These are phyloP conservation scores for Steinernema scapterisci DNA, from an alignment of 2,888 invertebrate species.

Conservation along the genomic window DNA sequence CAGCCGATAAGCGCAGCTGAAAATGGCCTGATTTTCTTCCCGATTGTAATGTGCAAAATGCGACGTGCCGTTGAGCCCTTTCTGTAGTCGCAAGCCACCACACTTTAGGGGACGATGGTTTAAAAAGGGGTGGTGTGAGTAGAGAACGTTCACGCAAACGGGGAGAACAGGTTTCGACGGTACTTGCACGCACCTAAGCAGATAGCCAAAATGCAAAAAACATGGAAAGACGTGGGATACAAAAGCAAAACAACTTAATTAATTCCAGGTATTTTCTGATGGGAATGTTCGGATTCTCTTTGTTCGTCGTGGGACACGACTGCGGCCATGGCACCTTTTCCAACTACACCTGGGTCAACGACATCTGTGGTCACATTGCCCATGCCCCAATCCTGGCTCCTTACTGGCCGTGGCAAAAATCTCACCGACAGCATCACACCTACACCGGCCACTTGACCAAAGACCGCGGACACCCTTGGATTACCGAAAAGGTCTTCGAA, in stretches of 20 bases:
- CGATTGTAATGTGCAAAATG: neutral
- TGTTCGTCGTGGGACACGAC: constrained; percentile 61
- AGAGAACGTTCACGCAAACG: no score
- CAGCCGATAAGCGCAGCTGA: neutral
- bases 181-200: no score
- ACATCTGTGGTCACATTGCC: constrained; percentile 57
- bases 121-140: no score
- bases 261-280: constrained; percentile 53
- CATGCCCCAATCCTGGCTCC: constrained; percentile 55
- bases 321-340: constrained; percentile 59
- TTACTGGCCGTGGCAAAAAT: constrained; percentile 62
- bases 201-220: neutral
- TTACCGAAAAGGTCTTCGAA: constrained; percentile 52
- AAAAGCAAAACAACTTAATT: neutral
- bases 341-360: constrained; percentile 55
- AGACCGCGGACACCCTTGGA: constrained; percentile 57
- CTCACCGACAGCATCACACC: constrained; percentile 56
- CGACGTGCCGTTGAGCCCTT: neutral
- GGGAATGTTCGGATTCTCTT: constrained; percentile 54
- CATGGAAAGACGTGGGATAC: neutral
- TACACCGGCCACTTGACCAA: constrained; percentile 41
- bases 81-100: neutral
- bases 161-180: no score
- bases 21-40: constrained; percentile 18
- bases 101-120: no score